phyloP scores from a whole-genome alignment of 2,888 invertebrate species.

The Phyllotreta striolata region DNA sequence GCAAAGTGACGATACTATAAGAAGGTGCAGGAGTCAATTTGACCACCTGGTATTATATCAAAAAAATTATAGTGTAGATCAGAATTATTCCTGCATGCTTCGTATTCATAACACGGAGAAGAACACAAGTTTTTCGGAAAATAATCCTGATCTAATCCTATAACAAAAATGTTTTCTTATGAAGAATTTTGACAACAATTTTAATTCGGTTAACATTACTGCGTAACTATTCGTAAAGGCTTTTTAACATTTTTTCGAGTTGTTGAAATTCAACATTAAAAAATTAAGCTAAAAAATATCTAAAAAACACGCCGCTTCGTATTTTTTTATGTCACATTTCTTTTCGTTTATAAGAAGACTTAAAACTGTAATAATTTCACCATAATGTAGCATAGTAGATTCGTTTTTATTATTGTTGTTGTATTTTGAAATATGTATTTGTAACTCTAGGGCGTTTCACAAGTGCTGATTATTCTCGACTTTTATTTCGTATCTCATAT shows the following conservation, averaged over 20 bases:
- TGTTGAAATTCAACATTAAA: constrained; percentile 21
- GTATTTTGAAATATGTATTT: constrained; percentile 20
- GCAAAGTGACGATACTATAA: too few relatives aligned
- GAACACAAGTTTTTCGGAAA: too few relatives aligned
- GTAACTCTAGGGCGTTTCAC: constrained; percentile 27
- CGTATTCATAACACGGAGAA: too few relatives aligned
- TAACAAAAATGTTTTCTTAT: constrained; percentile 8
- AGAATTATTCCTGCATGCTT: too few relatives aligned
- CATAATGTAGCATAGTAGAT: background rate
- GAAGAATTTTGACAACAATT: constrained; percentile 16
- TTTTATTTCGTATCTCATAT: constrained; percentile 35
- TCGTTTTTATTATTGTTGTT: constrained; percentile 17
- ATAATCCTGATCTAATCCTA: constrained; percentile 2
- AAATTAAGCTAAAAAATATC: constrained; percentile 11
- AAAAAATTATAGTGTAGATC: background rate
- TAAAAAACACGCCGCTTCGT: constrained; percentile 24
- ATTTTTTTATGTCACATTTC: constrained; percentile 18
- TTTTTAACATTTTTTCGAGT: background rate
- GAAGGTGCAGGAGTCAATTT: too few relatives aligned
- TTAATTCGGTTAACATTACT: background rate
- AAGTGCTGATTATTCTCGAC: constrained; percentile 23
- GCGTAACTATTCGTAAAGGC: constrained; percentile 2
- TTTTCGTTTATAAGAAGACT: constrained; percentile 17
- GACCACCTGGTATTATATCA: constrained; percentile 31
- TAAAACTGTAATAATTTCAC: constrained; percentile 3